Evolutionary conservation across 2,888 invertebrate genomes (phyloP).

Genomic region (Boloria selene): DNA sequence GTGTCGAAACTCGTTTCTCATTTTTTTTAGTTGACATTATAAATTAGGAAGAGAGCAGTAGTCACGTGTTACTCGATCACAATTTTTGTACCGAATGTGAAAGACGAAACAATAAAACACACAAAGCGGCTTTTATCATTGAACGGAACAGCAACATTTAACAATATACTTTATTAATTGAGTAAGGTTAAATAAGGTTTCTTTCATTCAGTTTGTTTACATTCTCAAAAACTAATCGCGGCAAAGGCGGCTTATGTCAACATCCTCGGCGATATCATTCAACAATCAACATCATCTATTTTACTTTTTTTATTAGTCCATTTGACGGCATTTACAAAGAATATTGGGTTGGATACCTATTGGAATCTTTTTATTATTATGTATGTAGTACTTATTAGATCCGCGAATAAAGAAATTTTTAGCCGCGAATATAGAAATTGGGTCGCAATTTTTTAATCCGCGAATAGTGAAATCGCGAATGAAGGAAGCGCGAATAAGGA

Average conservation of each 20-base stretch:
- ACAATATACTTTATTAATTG: not conserved
- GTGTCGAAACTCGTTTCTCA: conserved; percentile 28
- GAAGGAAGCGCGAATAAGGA: not conserved
- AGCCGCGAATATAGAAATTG: too few relatives aligned
- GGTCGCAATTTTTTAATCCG: not conserved
- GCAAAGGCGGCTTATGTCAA: not conserved
- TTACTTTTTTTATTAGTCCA: conserved; percentile 5
- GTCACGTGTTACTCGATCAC: conserved; percentile 32
- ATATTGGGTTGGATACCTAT: conserved; percentile 6
- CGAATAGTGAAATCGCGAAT: conserved; percentile 4
- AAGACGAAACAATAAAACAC: conserved; percentile 29
- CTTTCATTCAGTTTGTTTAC: not conserved
- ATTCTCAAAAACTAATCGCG: not conserved
- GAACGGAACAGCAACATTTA: conserved; percentile 28
- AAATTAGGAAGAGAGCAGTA: conserved; percentile 28
- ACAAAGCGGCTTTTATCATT: conserved; percentile 29
- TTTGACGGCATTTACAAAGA: conserved; percentile 4
- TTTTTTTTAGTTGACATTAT: conserved; percentile 38
- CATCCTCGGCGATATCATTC: not conserved
- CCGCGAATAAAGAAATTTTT: too few relatives aligned
- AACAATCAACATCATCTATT: not conserved
- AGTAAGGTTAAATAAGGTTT: conserved; percentile 3
- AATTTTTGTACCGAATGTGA: conserved; percentile 35
- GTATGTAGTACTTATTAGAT: too few relatives aligned
- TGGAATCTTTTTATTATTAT: not conserved